Evolutionary conservation across 2,797 vertebrate genomes (phyloP), one percentile per base, ranked within the genome.

Genomic region (Sarcoramphus papa): DNA sequence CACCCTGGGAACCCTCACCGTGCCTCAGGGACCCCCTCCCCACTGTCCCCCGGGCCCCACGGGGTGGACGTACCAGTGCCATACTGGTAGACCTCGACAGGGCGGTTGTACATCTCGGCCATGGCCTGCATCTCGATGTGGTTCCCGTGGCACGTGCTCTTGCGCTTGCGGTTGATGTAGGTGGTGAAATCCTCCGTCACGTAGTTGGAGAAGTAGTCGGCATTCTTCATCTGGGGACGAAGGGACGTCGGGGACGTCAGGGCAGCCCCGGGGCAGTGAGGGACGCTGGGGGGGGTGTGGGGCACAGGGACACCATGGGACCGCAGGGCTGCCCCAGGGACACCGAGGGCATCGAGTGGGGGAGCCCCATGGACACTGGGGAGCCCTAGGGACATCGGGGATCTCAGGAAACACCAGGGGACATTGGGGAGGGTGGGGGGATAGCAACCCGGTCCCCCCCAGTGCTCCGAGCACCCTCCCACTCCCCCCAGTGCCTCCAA

Each of bases 81-180:
- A 20, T 99, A 98, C 96, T 99, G 99, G 96, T 99, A 99, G 92
- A 99, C 99, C 96, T 99, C 99, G 93, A 99, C 99, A 1, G 99
- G 99, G 54, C 99, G 98, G 97, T 99, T 99, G 97, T 99, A 99
- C 99, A 99, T 99, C 98, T 99, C 99, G 0, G 99, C 99, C 99
- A 99, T 99, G 63, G 99, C 99, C 97, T 99, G 99, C 99, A 99
- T 99, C 97, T 99, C 99, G 25, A 99, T 99, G 97, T 99, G 99
- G 98, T 99, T 99, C 73, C 99, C 99, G 7, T 99, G 99, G 96
- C 99, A 99, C 76, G 99, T 99, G 97, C 99, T 99, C 98, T 99
- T 99, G 96, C 99, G 98, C 93, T 99, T 99, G 94, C 99, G 98
- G 97, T 99, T 99, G 97, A 99, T 99, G 97, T 99, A 99, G 93